phyloP scores from a whole-genome alignment of 2,888 invertebrate genomes.

The Ophion obscuratus region DNA sequence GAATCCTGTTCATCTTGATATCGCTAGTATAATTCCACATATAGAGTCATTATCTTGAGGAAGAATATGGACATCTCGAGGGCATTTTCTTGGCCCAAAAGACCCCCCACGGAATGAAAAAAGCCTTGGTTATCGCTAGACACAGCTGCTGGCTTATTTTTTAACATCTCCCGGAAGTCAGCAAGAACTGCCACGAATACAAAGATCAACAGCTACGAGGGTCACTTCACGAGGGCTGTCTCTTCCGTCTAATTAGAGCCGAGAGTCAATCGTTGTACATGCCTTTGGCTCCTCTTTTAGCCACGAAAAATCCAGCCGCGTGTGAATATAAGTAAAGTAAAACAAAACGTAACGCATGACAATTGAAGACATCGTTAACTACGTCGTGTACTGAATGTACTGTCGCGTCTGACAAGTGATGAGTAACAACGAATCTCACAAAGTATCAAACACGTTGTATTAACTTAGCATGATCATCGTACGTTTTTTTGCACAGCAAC shows the following conservation, averaged over 20 bases:
- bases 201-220: background rate
- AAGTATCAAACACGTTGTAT: background rate
- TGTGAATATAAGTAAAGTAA: background rate
- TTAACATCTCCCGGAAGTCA: background rate
- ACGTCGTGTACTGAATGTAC: background rate
- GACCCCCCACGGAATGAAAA: background rate
- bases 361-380: slow-evolving; percentile 20
- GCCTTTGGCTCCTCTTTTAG: slow-evolving; percentile 18
- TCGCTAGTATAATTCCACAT: background rate
- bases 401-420: slow-evolving; percentile 1
- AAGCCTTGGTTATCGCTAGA: background rate
- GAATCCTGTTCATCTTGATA: background rate
- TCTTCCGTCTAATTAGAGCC: slow-evolving; percentile 55
- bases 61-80: background rate
- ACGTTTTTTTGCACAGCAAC: too few relatives aligned
- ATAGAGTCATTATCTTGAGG: background rate
- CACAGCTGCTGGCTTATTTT: background rate
- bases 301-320: slow-evolving; percentile 10
- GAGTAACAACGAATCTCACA: background rate
- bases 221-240: background rate
- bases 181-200: background rate
- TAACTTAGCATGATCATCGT: too few relatives aligned
- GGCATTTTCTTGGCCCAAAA: background rate
- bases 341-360: background rate
- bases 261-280: slow-evolving; percentile 36